These are phyloP conservation scores for Aix galericulata DNA, from an alignment of 2,113 vertebrate genomes.

Conservation along the genomic window DNA sequence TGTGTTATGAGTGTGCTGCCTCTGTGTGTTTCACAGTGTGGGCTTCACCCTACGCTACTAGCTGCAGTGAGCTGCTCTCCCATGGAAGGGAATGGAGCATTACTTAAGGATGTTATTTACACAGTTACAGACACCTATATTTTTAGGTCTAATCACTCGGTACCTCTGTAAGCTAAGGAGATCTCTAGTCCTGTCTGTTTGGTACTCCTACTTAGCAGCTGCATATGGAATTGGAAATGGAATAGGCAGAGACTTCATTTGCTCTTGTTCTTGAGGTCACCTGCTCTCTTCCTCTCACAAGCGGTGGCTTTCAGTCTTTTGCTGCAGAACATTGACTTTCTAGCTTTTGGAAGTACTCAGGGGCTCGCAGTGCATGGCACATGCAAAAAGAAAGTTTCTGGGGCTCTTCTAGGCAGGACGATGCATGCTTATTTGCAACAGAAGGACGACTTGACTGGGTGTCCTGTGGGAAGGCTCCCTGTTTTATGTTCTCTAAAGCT, in stretches of 20 bases:
- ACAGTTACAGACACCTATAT: background rate
- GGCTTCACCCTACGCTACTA: background rate
- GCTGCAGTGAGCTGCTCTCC: background rate
- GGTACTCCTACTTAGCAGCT: background rate
- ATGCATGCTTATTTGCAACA: rapidly evolving
- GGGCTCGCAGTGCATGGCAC: background rate
- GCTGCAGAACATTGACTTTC: background rate
- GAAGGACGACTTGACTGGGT: too few species aligned
- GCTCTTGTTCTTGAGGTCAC: background rate
- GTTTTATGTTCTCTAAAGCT: background rate
- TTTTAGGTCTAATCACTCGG: background rate
- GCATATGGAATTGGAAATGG: background rate
- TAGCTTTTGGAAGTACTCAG: background rate
- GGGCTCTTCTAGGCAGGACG: background rate
- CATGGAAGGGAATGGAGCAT: rapidly evolving
- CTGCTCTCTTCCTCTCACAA: background rate
- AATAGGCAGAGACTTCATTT: background rate
- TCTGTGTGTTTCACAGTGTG: rapidly evolving
- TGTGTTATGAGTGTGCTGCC: rapidly evolving
- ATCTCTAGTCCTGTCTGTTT: background rate
- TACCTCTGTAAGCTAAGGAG: background rate
- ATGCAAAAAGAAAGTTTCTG: background rate
- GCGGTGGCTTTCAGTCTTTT: background rate
- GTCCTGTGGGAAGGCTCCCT: background rate
- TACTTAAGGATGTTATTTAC: background rate